Evolutionary conservation across 2,113 vertebrate genomes (phyloP).

Genomic region (Hydropotes inermis): DNA sequence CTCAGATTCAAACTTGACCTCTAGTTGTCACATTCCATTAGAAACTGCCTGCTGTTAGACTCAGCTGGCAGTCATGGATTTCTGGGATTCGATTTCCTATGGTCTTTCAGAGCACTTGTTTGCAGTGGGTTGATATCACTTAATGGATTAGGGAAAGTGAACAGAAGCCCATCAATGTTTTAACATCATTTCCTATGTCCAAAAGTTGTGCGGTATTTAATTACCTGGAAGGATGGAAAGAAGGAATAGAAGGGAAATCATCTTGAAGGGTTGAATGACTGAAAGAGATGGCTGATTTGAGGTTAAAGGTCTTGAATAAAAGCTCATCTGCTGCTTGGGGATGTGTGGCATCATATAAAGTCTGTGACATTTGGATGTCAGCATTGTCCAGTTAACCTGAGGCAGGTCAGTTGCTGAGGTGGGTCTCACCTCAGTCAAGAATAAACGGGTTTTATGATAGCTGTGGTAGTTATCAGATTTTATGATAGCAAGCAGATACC

Average conservation of each 20-base stretch:
- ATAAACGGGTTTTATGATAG: not conserved
- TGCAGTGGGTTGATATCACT: not conserved
- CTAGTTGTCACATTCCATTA: not conserved
- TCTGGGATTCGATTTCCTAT: not conserved
- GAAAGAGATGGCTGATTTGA: too few species aligned
- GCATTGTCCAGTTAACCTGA: not conserved
- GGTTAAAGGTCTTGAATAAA: not conserved
- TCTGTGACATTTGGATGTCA: too few species aligned
- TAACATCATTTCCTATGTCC: not conserved
- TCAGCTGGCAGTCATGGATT: accelerated
- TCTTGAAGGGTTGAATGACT: not conserved
- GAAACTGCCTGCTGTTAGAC: not conserved
- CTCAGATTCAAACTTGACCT: not conserved
- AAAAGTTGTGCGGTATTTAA: not conserved
- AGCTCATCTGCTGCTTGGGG: not conserved
- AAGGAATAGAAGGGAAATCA: not conserved
- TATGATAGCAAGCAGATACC: not conserved
- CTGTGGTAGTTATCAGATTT: not conserved
- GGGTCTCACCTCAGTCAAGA: not conserved
- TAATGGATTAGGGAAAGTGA: not conserved
- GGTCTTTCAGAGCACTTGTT: not conserved
- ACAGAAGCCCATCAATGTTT: not conserved
- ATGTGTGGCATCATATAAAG: not conserved
- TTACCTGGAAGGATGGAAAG: not conserved
- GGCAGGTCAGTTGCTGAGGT: not conserved